Base-by-base conservation (phyloP, 2,888 invertebrate genomes). In the Rambutsinella grinnellia region DNA sequence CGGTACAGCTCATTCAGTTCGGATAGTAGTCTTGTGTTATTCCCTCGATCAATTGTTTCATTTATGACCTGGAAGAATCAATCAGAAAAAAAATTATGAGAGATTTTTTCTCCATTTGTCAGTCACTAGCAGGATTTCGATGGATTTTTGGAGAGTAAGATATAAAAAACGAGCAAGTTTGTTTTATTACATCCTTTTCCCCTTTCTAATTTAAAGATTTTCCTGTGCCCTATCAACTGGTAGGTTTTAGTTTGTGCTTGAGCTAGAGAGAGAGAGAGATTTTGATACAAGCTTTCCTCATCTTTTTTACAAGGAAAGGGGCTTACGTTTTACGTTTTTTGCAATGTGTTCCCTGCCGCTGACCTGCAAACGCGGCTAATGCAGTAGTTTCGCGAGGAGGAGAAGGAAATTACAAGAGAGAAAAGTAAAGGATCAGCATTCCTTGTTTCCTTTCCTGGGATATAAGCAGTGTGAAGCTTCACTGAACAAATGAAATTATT, bases 1-100 rank as follows among this genome's bases (percentile, higher is more conserved):
- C 88, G 88, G 80, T 90, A 90, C 61, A 90, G 85, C 56, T 90
- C 89, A 74, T 86, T 89, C 0, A 90, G 82, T 65, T 89, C 89
- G 26, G 80, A 71, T 87, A 90, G 87, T 0, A 90, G 86, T 2
- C 88, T 87, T 0, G 88, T 88, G 0, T 87, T 87, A 76, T 90
- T 89, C 0, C 89, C 89, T 80, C 88, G 87, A 0, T 88, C 83
- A 0, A 90, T 80, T 26, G 89, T 90, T 0, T 88, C 88, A 78
- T 90, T 90, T 0, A 90, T 80, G 0, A 89, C 89, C 83, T 84
- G 76, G 17, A 69, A 57, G 44, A 28, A 74, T 15, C 44, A 54
- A 54, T 54, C 19, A 60, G 46, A 5, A 21, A 24, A n/a, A 44
- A 28, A 71, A 71, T n/a, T n/a, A n/a, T 46, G 15, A 8, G 19